Evolutionary conservation across 1,140 invertebrate genomes (phyloP), one percentile per base, ranked within the genome.

Genomic region (Trissolcus basalis): DNA sequence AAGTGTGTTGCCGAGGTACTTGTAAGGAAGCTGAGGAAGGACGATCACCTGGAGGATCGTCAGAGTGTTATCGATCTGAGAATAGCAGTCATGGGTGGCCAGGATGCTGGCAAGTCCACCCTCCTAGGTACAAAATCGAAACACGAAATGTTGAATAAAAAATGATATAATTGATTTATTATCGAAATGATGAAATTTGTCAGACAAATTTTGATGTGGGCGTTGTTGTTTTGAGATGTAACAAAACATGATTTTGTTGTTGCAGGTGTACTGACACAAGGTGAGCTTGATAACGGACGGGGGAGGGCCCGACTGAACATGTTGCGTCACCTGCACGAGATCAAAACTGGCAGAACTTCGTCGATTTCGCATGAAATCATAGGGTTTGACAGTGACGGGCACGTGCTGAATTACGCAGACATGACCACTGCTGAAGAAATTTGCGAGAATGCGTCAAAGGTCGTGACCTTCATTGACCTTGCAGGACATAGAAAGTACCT

Each of bases 401-500:
- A 88, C 27, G 82, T 88, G 4, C 74, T 89, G 72, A 98, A 97
- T 79, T 98, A 97, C 82, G 94, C 94, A 68, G 94, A 96, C 81
- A 93, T 96, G 84, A 94, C 94, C 83, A 97, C 95, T 0, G 93
- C 97, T 0, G 97, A 99, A 87, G 96, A 98, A 81, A 98, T 99
- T 48, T 96, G 95, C 77, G 96, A 97, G 78, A 90, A 93, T 58
- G 96, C 95, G 1, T 93, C 94, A 5, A 98, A 97, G 88, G 88
- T 98, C 36, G 94, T 99, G 0, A 97, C 96, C 0, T 96, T 99
- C 80, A 94, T 99, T 81, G 98, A 99, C 90, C 89, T 99, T 69
- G 97, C 97, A 5, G 98, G 98, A 0, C 97, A 99, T 89, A 93
- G 94, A 70, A 98, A 99, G 85, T 99, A 99, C 85, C 90, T 99